Conservation (phyloP, 2,113 vertebrate species). For the Triplophysa dalaica region DNA sequence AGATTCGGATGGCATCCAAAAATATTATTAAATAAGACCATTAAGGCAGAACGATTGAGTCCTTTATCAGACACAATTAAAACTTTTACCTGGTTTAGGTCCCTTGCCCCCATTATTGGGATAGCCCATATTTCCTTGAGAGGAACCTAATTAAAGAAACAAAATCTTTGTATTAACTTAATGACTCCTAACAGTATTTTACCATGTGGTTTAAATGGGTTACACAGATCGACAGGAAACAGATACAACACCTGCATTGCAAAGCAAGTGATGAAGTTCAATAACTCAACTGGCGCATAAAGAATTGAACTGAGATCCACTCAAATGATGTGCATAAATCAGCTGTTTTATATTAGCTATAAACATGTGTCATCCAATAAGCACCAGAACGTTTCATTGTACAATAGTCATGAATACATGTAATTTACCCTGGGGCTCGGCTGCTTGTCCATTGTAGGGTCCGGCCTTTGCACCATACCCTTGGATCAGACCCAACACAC, state of each 20-base stretch:
- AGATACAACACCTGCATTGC: not conserved
- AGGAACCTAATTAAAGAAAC: not conserved
- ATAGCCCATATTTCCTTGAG: not conserved
- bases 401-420: not conserved
- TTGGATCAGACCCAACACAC: not conserved
- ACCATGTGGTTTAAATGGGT: no score
- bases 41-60: no score
- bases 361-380: not conserved
- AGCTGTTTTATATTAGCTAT: no score
- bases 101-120: conserved; percentile 18
- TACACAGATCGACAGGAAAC: not conserved
- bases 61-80: no score
- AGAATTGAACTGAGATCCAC: no score
- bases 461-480: conserved; percentile 5
- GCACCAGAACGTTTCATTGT: not conserved
- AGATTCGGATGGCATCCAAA: no score
- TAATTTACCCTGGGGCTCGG: conserved; percentile 7
- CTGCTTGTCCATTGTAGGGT: not conserved
- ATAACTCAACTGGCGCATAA: no score
- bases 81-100: not conserved
- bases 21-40: not conserved
- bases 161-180: no score
- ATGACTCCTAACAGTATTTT: no score
- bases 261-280: no score
- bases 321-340: no score